Evolutionary conservation across 2,113 vertebrate genomes (phyloP).

Genomic region (Microcebus lehilahytsara): DNA sequence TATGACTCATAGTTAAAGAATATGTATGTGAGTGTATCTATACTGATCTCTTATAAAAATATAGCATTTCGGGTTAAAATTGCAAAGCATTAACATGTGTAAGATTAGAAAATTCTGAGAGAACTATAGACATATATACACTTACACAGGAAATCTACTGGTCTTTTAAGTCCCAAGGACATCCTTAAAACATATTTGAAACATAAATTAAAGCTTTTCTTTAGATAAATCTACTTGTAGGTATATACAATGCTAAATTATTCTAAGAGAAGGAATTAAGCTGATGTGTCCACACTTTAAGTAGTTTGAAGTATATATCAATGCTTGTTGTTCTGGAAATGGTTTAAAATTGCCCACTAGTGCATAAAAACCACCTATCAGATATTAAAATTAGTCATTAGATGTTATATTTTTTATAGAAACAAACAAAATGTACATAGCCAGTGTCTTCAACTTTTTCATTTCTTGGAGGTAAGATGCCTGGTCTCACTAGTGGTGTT

Average conservation of each 20-base stretch:
- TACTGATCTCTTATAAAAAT: neutral
- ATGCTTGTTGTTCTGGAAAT: neutral
- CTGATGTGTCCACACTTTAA: neutral
- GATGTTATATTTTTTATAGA: neutral
- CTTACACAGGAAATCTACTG: neutral
- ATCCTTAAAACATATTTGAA: neutral
- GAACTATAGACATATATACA: neutral
- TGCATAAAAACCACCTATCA: neutral
- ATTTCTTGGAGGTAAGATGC: neutral
- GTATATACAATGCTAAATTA: neutral
- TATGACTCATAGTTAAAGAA: neutral
- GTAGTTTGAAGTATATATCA: neutral
- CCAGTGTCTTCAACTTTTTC: neutral
- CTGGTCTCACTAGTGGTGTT: neutral
- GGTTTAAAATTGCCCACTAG: neutral
- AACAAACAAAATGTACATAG: neutral
- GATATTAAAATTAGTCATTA: neutral
- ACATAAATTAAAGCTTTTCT: neutral
- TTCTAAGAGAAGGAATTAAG: neutral
- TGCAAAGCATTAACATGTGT: neutral
- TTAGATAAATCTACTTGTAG: neutral
- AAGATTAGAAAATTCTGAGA: neutral
- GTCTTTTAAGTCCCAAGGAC: neutral
- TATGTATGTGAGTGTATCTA: neutral
- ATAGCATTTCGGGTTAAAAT: neutral